Evolutionary conservation across 1,140 invertebrate species (phyloP), one percentile per base, ranked within the genome.

Genomic region (Dreissena rostriformis): DNA sequence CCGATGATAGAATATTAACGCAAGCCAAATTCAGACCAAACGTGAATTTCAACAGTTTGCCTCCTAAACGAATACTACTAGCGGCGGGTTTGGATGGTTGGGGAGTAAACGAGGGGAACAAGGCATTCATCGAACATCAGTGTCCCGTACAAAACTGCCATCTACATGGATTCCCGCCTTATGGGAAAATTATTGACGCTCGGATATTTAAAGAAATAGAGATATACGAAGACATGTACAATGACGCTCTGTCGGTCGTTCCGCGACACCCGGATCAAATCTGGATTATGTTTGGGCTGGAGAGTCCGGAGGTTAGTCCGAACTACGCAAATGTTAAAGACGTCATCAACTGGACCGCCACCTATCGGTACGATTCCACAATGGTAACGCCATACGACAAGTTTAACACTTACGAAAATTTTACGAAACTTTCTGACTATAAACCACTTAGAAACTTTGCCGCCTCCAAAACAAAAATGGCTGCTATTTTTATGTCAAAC

Each of bases 361-460:
- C 93, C 12, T 99, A 97, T 92, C 95, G 98, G 53, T 95, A 96
- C 6, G 98, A 99, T 91, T 98, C 97, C 28, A 98, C 98, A 88
- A 96, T 99, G 83, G 97, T 99, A 1, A 96, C 98, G 0, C 98
- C 98, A 0, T 99, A 99, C 91, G 98, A 95, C 96, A 75, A 99
- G 82, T 88, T 90, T 90, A 2, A 91, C 95, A 39, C 92, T 94
- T 88, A 70, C 26, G 39, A 86, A 15, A 80, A 86, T 73, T n/a
- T 65, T 57, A 57, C 67, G 17, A 15, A 51, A 22, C 65, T 61
- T 1, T 22, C 49, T 10, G 70, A 14, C n/a, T 15, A 10, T 15
- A 12, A 15, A 14, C 79, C 15, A 8, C 17, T 24, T 14, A 88
- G 80, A 61, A 91, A 92, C 76, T 90, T 87, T 66, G 89, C 92